phyloP scores from a whole-genome alignment of 2,888 invertebrate genomes.

The Crossocerus cetratus region DNA sequence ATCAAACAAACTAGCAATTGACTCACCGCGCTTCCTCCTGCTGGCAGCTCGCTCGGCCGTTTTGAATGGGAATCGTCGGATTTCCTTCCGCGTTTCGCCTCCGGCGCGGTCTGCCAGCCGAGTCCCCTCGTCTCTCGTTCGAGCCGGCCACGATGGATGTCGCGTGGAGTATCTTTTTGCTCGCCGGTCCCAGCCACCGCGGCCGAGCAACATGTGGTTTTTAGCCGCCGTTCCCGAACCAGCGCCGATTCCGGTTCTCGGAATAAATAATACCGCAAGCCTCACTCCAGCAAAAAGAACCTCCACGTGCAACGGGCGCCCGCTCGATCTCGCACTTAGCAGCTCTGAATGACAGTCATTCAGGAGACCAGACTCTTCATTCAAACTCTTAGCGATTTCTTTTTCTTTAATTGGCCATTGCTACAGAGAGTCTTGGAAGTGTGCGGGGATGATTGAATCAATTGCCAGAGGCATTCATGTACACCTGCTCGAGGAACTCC shows the following conservation, averaged over 20 bases:
- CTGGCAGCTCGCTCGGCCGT: too few species aligned
- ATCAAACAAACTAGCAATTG: too few species aligned
- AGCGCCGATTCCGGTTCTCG: neutral
- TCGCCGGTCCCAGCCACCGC: neutral
- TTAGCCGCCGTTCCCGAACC: neutral
- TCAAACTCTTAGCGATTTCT: too few species aligned
- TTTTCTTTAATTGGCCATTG: too few species aligned
- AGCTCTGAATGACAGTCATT: too few species aligned
- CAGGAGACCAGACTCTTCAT: too few species aligned
- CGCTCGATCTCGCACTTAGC: too few species aligned
- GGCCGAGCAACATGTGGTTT: neutral
- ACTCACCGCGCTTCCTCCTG: too few species aligned
- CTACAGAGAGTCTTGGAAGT: too few species aligned
- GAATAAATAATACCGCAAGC: constrained; percentile 1
- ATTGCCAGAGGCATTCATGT: too few species aligned
- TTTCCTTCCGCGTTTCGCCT: neutral
- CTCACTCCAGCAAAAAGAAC: neutral
- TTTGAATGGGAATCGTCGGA: neutral
- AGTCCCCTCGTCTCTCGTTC: neutral
- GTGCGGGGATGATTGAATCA: too few species aligned
- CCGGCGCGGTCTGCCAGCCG: neutral
- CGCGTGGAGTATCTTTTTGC: neutral
- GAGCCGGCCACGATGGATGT: neutral
- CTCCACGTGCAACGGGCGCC: neutral
- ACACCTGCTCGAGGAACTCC: too few species aligned